Base-by-base conservation (phyloP, 2,113 vertebrate genomes). In the Pongo pygmaeus region DNA sequence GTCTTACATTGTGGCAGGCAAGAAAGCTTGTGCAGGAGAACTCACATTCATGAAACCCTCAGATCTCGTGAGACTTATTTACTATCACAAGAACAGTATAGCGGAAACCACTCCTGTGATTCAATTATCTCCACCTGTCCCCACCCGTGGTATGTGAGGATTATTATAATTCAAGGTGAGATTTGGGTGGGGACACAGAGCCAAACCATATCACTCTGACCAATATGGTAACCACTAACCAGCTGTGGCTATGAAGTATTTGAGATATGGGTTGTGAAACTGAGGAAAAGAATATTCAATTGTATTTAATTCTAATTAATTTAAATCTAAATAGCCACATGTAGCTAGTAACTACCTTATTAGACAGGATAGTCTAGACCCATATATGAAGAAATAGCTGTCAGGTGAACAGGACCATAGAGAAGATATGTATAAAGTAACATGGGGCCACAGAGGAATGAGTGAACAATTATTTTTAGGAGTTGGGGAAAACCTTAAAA, bases 261-360 rank as follows among this genome's bases (percentile, higher is more conserved):
- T 77, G 57, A 22, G 85, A 50, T 78, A 23, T 10, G 9, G 83
- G 25, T 93, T 40, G 13, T 43, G 20, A 20, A 86, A 59, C 64
- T 77, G 35, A 86, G 48, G 10, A 75, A 93, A 57, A 91, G 43
- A 97, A 81, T 32, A 81, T 70, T 91, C 75, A 43, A 88, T 91
- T 55, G 40, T 57, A 57, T 75, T 80, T 75, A 48, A 64, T 77
- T 84, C 20, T 84, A 84, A 64, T 30, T 84, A 38, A 50, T 89
- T 93, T 22, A 38, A 70, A 80, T 59, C 38, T 90, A 81, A 95
- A 74, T 46, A 91, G 27, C 52, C 22, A 35, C 38, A 46, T 35
- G 64, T 46, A 32, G 16, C 38, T 64, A 67, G 59, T 38, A 57
- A 32, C 27, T 74, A 75, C 12, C n/a, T 30, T 93, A 43, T 27